These are phyloP conservation scores for Parauchenoglanis punctatus DNA, from an alignment of 2,797 vertebrate species.

Conservation along the genomic window DNA sequence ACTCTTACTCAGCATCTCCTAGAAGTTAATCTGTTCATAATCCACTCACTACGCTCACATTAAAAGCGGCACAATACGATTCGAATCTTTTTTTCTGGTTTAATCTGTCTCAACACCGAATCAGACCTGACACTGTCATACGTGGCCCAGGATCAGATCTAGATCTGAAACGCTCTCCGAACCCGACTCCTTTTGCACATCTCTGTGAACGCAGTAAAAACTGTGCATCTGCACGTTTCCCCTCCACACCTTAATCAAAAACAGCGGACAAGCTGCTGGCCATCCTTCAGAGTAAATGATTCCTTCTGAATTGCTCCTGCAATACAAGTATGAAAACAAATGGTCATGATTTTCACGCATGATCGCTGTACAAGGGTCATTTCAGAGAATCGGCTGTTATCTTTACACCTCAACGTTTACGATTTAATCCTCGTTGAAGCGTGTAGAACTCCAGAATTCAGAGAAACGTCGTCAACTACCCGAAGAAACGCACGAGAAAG, in stretches of 20 bases:
- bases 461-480: neutral
- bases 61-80: neutral
- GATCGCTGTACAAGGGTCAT: neutral
- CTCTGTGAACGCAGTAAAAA: neutral
- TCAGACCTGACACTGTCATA: neutral
- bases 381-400: neutral
- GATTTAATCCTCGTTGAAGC: too few species aligned
- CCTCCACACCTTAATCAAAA: neutral
- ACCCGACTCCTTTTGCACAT: neutral
- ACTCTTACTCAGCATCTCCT: neutral
- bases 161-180: neutral
- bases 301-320: too few species aligned
- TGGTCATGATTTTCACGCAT: too few species aligned
- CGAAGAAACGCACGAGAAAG: neutral
- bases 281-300: neutral
- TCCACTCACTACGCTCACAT: neutral
- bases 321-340: neutral
- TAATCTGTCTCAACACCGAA: neutral
- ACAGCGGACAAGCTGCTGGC: neutral
- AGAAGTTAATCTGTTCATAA: neutral
- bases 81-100: neutral
- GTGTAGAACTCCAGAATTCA: too few species aligned
- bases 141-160: neutral
- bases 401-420: neutral
- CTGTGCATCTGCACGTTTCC: too few species aligned